Base-by-base conservation (phyloP, 2,113 vertebrate genomes). In the Vombatus ursinus region DNA sequence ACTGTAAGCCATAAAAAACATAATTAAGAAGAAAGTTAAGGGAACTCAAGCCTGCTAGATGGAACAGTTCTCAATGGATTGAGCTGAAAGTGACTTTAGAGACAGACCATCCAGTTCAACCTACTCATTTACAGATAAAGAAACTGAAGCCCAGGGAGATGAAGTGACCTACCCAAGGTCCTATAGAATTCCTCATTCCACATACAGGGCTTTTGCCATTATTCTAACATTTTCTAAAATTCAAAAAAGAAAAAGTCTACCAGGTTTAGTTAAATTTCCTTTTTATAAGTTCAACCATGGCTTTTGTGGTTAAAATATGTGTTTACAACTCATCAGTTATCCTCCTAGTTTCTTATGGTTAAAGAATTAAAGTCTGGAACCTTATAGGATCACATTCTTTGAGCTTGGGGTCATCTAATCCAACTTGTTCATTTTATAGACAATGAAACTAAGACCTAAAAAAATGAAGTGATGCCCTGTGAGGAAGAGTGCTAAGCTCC, bases 11-110 rank as follows among this genome's bases (percentile, higher is more conserved):
- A 90, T 91, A 28, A 96, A 48, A 94, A 52, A 91, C 93, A 2
- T 49, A 24, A 52, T 47, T 47, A 95, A 92, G 96, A 94, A 98
- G 50, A 19, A 98, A 93, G 25, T 96, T 28, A 7, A 11, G 77
- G 51, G 89, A 94, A 90, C 22, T 93, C 91, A 91, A 50, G 48
- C 47, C 54, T 96, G 44, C 26, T 37, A 94, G 92, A 91, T 50
- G 94, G 61, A 52, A 96, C 91, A 96, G 9, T 61, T 61, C 31
- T 52, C 90, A 47, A 47, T 77, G 3, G 14, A 77, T 44, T 77
- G 68, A 77, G 16, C 37, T 77, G 37, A 77, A 77, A 19, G 16
- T 77, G 37, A 77, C 1, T 77, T 68, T 44, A 16, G 16, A 19
- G 14, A 57, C 26, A 57, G 25, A 14, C 12, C 31, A 68, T 57